Base-by-base conservation (phyloP, 1,140 invertebrate species). In the Ceratosolen solmsi region DNA sequence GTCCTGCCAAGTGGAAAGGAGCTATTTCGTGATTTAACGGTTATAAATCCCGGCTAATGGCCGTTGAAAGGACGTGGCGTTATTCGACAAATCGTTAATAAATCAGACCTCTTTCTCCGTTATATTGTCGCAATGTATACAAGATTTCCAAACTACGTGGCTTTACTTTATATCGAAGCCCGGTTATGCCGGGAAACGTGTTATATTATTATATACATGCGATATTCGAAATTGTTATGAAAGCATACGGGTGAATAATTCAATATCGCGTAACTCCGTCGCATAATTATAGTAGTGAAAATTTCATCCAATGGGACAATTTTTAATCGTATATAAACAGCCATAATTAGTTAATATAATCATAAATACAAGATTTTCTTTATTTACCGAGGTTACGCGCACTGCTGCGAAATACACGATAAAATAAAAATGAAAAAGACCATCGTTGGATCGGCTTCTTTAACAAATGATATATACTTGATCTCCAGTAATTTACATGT, bases 31-130 rank as follows among this genome's bases (percentile, higher is more conserved):
- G 36, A 38, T 75, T 81, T 68, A 65, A 60, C 36, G 30, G 3
- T 46, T 72, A 70, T 30, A 33, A 38, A 70, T 70, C 63, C n/a
- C 22, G 13, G 7, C 27, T 77, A 49, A 68, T 51, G 22, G 25
- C 15, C 38, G 25, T 33, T 17, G 65, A 79, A 54, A 8, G 51
- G n/a, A 41, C 65, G 63, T 22, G 46, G 71, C 63, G 75, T 22
- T 38, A 58, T n/a, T 65, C n/a, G 58, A 65, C 74, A 85, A 65
- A 65, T 77, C 79, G 72, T 49, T 41, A 75, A 77, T 77, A 77
- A 77, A 77, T 77, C 73, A 60, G 33, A 25, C 51, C 22, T 75
- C 15, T n/a, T 75, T 75, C 54, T 4, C 54, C 54, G 2, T 60
- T 30, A 58, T 41, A 38, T 25, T 75, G 22, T 46, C 38, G 7